Evolutionary conservation across 2,113 vertebrate genomes (phyloP).

Genomic region (Bubo bubo): DNA sequence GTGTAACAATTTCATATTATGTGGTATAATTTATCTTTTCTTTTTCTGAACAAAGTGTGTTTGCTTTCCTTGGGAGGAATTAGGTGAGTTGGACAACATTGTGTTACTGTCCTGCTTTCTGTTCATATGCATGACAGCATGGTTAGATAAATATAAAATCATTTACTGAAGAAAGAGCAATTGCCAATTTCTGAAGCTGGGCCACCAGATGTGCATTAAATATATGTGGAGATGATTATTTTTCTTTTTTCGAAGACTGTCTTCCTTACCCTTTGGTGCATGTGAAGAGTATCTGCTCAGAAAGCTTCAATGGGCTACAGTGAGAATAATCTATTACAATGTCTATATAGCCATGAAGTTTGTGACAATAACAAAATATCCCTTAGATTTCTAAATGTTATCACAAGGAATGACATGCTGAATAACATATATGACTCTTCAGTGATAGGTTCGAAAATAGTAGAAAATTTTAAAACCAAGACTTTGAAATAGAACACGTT

Average conservation of each 20-base stretch:
- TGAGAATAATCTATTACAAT: not conserved
- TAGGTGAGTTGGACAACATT: not conserved
- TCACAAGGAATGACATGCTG: not conserved
- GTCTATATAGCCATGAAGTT: not conserved
- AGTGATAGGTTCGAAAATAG: not conserved
- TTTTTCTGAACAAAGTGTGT: not conserved
- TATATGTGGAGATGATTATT: not conserved
- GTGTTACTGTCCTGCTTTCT: not conserved
- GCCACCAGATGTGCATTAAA: not conserved
- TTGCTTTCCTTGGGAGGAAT: not conserved
- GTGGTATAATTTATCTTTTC: not conserved
- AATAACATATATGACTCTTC: not conserved
- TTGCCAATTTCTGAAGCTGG: not conserved
- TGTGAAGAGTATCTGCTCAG: not conserved
- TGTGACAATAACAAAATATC: not conserved
- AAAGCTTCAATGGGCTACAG: not conserved
- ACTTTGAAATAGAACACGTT: not conserved
- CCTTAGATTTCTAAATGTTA: not conserved
- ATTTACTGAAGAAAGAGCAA: not conserved
- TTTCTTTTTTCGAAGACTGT: not conserved
- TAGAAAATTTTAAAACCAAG: not conserved
- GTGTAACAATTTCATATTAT: not conserved
- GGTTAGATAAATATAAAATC: not conserved
- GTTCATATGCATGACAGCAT: not conserved
- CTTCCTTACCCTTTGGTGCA: not conserved